These are phyloP conservation scores for Nineta flava DNA, from an alignment of 2,888 invertebrate genomes.

Conservation along the genomic window DNA sequence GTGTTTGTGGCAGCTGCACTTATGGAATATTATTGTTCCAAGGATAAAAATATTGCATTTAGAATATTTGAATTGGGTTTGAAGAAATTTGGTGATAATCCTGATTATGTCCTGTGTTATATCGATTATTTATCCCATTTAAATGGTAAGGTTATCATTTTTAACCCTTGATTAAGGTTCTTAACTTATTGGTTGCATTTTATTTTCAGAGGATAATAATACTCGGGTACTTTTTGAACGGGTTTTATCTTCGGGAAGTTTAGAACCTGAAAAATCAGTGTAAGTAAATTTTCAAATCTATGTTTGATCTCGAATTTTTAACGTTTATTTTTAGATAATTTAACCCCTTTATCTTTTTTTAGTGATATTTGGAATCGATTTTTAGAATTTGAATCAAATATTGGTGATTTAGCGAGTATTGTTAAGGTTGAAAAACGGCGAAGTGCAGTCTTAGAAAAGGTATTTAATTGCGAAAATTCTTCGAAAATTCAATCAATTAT, in stretches of 20 bases:
- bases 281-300: slow-evolving; percentile 27
- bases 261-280: slow-evolving; percentile 83
- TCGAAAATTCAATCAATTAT: not conserved
- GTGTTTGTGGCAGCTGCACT: slow-evolving; percentile 93
- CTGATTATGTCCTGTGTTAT: slow-evolving; percentile 90
- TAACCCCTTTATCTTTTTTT: no score
- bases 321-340: no score
- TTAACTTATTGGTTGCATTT: slow-evolving; percentile 7
- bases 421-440: slow-evolving; percentile 93
- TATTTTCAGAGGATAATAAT: slow-evolving; percentile 85
- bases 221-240: slow-evolving; percentile 97
- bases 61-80: slow-evolving; percentile 93
- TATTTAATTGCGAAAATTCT: slow-evolving; percentile 21
- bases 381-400: slow-evolving; percentile 95
- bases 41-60: slow-evolving; percentile 93
- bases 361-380: slow-evolving; percentile 98
- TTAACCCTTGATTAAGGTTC: slow-evolving; percentile 1
- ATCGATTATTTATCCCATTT: slow-evolving; percentile 95
- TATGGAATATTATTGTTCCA: slow-evolving; percentile 99
- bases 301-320: not conserved
- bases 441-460: slow-evolving; percentile 81
- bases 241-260: slow-evolving; percentile 80
- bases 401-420: slow-evolving; percentile 93
- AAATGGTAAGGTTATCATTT: slow-evolving; percentile 48
- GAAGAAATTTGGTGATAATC: slow-evolving; percentile 89